Evolutionary conservation across 2,797 vertebrate species (phyloP).

Genomic region (Hydrocynus forskahlii): DNA sequence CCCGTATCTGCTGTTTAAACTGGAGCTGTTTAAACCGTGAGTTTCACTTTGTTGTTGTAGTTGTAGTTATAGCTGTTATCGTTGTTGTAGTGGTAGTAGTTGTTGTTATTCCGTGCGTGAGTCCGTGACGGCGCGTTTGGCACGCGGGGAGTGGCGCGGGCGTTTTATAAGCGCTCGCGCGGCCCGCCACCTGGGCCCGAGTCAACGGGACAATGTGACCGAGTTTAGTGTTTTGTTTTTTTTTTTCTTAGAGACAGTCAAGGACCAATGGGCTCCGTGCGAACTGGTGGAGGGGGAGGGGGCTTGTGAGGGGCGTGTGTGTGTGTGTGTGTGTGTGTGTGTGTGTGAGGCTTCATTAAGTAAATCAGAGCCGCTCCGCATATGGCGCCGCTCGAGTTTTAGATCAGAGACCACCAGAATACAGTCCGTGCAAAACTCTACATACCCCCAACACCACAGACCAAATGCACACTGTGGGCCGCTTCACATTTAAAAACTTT

Average conservation of each 20-base stretch:
- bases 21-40: background rate
- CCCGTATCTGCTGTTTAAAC: background rate
- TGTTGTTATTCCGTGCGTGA: constrained; percentile 77
- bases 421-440: too few species aligned
- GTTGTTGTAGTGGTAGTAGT: too few species aligned
- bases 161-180: constrained; percentile 81
- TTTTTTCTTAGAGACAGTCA: constrained; percentile 72
- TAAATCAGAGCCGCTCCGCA: constrained; percentile 76
- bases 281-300: constrained; percentile 46
- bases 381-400: constrained; percentile 68
- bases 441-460: too few species aligned
- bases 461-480: too few species aligned
- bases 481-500: too few species aligned
- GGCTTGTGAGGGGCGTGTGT: too few species aligned
- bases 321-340: constrained; percentile 30
- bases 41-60: constrained; percentile 64
- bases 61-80: too few species aligned
- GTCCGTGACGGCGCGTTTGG: constrained; percentile 78
- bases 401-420: too few species aligned
- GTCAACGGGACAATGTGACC: constrained; percentile 81
- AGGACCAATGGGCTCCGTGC: constrained; percentile 82
- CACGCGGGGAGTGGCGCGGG: constrained; percentile 68
- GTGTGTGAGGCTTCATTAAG: constrained; percentile 79
- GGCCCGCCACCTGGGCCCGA: constrained; percentile 60
- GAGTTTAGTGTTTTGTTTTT: constrained; percentile 29